Base-by-base conservation (phyloP, 1,140 invertebrate genomes). In the Agrypnia vestita region DNA sequence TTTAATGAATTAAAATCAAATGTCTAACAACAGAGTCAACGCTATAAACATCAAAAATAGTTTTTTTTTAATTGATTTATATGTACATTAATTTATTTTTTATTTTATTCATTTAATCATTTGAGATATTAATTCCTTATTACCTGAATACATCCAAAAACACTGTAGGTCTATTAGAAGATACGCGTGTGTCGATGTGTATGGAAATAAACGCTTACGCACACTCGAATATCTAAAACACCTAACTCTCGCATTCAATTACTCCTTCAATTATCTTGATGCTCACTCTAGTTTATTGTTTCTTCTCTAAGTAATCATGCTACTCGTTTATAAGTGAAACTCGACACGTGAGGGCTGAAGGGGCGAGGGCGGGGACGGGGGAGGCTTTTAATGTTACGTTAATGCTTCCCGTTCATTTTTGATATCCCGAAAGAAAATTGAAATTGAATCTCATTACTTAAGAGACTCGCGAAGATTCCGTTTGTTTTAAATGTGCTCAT, bases 211-310 rank as follows among this genome's bases (percentile, higher is more conserved):
- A 51, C 11, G n/a, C n/a, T 51, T 51, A 62, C 62, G 8, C 44
- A 17, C 44, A 49, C 49, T 11, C 43, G 53, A 25, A n/a, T 59
- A 69, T 25, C 76, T 59, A 49, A 56, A 78, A 69, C 43, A 44
- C 59, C 64, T 17, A 62, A 47, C 67, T 78, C 76, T 81, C 80
- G 62, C 81, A 80, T 82, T 82, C 81, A 82, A 82, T 80, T 82
- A 80, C 78, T 82, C 74, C 78, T 74, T 79, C 81, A 82, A 82
- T 82, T 82, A 82, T 82, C 81, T 76, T 62, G 78, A 82, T 82
- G 81, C 79, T 82, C 81, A 82, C 81, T 82, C 78, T 78, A 82
- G 81, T 82, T 82, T 82, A 82, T 82, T 82, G 81, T 82, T 82
- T 82, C 81, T 82, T 82, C 81, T 82, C 49, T 73, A 55, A 80